Base-by-base conservation (phyloP, 2,113 vertebrate species). In the Ceyx melanurus region DNA sequence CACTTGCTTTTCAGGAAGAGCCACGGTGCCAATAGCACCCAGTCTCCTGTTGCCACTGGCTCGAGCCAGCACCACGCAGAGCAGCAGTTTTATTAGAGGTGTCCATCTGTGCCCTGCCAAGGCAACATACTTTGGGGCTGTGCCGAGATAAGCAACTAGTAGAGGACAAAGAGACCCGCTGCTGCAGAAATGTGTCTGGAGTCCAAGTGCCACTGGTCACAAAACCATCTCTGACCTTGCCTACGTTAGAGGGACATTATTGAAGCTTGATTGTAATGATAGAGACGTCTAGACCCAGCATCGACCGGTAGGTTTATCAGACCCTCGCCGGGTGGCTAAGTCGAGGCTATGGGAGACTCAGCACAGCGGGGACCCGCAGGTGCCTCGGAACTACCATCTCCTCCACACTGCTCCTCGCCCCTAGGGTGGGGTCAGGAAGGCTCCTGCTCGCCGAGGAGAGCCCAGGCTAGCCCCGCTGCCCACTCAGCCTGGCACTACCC, bases 21-120 rank as follows among this genome's bases (percentile, higher is more conserved):
- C 21, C 35, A 50, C n/a, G 18, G 15, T 0, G 19, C 4, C 40
- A 70, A 3, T 2, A 71, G 56, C 48, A 21, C 48, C 54, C n/a
- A 17, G 7, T 0, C 10, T 11, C 53, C 3, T 11, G 22, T 3
- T 21, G 4, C 37, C 5, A 10, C 16, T 5, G 61, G 21, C 16
- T 25, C 0, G 0, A 50, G 29, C 0, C 22, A 45, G 0, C 21
- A 0, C 14, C 5, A 0, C 6, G 54, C 73, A 4, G 26, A 65
- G 56, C 73, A 40, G 65, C 53, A 14, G 1, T 6, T 68, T 53
- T 17, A 23, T 15, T 7, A 6, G 25, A 19, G 22, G 28, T 1
- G 1, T 10, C 42, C 35, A 6, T 2, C 37, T 8, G 23, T 1
- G 48, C 13, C 6, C 58, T 61, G 61, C 23, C 29, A 29, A 35